Conservation (phyloP, 2,888 invertebrate species). For the Pharmacophagus antenor region DNA sequence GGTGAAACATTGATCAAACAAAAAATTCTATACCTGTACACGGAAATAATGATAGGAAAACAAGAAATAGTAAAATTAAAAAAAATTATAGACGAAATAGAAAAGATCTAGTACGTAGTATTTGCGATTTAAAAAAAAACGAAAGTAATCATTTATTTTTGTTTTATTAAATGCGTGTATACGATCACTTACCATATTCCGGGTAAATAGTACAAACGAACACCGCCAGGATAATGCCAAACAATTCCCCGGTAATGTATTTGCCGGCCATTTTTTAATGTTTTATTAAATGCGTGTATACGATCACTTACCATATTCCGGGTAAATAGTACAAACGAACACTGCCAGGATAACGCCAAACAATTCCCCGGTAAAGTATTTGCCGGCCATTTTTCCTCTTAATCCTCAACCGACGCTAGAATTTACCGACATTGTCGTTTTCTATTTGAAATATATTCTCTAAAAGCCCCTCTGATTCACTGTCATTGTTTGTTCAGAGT, state of each 20-base stretch:
- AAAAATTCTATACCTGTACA: no score
- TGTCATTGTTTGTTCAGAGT: conserved; percentile 50
- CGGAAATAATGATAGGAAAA: no score
- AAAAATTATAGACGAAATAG: no score
- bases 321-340: conserved; percentile 72
- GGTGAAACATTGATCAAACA: no score
- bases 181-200: conserved; percentile 63
- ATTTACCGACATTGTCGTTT: conserved; percentile 70
- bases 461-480: conserved; percentile 53
- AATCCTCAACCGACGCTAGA: conserved; percentile 67
- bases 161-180: background rate
- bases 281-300: background rate
- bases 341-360: conserved; percentile 72
- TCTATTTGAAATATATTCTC: conserved; percentile 55
- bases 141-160: no score
- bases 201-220: conserved; percentile 73
- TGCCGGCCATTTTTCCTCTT: conserved; percentile 61
- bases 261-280: no score
- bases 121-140: no score
- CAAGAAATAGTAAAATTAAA: no score
- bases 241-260: conserved; percentile 67
- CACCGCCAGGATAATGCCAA: conserved; percentile 72
- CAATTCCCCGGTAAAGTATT: conserved; percentile 67
- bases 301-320: conserved; percentile 65
- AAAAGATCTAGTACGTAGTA: no score